phyloP scores from a whole-genome alignment of 2,113 vertebrate genomes.

The Odocoileus virginianus region DNA sequence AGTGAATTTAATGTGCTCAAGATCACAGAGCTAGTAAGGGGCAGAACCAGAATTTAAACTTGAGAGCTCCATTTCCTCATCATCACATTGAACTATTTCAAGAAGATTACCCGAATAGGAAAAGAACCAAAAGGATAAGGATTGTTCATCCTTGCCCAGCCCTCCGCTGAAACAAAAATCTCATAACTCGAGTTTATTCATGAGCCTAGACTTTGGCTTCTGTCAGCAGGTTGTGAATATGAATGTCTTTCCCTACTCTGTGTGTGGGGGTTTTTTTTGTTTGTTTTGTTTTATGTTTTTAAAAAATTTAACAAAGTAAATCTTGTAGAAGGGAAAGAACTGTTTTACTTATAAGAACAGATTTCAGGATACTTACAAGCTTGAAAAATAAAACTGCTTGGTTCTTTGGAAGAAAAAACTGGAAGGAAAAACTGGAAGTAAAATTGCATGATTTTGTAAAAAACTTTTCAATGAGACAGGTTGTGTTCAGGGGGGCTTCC shows the following conservation, averaged over 20 bases:
- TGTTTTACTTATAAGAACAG: not conserved
- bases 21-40: not conserved
- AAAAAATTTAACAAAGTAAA: not conserved
- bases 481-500: not conserved
- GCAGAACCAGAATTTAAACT: not conserved
- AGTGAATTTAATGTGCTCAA: constrained; percentile 22
- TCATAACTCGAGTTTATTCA: not conserved
- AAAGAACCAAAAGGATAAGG: not conserved
- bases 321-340: not conserved
- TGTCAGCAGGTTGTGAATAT: not conserved
- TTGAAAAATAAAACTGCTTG: not conserved
- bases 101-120: constrained; percentile 14
- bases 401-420: constrained; percentile 21
- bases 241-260: not conserved
- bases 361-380: not conserved
- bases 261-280: not conserved
- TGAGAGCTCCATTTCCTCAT: not conserved
- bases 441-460: not conserved
- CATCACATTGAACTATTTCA: not conserved
- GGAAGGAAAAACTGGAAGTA: constrained; percentile 20
- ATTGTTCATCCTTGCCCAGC: not conserved
- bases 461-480: not conserved
- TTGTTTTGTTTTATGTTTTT: not conserved
- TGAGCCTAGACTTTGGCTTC: not conserved
- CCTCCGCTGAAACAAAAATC: not conserved